Evolutionary conservation across 2,888 invertebrate species (phyloP).

Genomic region (Fragum sueziense): DNA sequence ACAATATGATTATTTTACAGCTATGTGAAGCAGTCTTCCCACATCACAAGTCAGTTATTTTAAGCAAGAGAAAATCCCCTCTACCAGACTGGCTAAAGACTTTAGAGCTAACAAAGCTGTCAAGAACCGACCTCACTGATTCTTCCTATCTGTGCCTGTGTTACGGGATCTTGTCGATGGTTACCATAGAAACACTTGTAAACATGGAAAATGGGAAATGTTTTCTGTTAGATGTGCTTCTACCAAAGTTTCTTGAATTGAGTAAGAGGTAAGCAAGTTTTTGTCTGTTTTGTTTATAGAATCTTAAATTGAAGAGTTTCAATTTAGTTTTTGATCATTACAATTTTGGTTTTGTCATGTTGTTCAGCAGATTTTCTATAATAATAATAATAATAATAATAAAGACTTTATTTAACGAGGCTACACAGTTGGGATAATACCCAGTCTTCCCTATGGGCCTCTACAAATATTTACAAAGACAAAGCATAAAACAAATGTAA

Average conservation of each 20-base stretch:
- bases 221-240: conserved; percentile 55
- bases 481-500: too few relatives aligned
- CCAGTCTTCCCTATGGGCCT: too few relatives aligned
- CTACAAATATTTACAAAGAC: too few relatives aligned
- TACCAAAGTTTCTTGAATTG: conserved; percentile 52
- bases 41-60: conserved; percentile 13
- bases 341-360: too few relatives aligned
- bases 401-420: too few relatives aligned
- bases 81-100: conserved; percentile 51
- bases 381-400: too few relatives aligned
- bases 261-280: conserved; percentile 43
- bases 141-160: conserved; percentile 64
- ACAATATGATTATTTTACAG: conserved; percentile 27
- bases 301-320: too few relatives aligned
- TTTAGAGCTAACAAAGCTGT: conserved; percentile 35
- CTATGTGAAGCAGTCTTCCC: conserved; percentile 30
- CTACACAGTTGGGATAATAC: too few relatives aligned
- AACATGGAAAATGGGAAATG: conserved; percentile 33
- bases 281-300: too few relatives aligned
- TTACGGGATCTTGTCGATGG: conserved; percentile 66
- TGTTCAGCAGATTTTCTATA: too few relatives aligned
- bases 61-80: not conserved
- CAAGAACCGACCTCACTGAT: conserved; percentile 38
- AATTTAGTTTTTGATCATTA: too few relatives aligned
- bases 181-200: conserved; percentile 57